Base-by-base conservation (phyloP, 2,888 invertebrate species). In the Leptothorax acervorum region DNA sequence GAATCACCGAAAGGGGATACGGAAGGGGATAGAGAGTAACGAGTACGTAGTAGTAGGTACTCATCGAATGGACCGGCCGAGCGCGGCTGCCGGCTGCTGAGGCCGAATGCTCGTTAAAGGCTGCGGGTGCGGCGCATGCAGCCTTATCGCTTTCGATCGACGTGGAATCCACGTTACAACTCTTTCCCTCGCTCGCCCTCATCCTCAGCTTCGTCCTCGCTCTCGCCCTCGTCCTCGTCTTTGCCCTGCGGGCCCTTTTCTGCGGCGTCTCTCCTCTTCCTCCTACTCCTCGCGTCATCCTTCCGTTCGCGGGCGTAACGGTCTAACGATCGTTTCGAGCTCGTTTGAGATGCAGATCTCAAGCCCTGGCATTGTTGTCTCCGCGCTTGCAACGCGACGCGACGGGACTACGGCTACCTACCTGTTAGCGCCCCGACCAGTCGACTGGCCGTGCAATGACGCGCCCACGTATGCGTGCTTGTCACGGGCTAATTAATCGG, bases 311-410 rank as follows among this genome's bases (percentile, higher is more conserved):
- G 42, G n/a, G 45, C 55, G 62, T 62, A 82, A 63, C 53, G 18
- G 53, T 75, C 73, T 73, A 79, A 78, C 90, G 83, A 85, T 88
- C 88, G 83, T 83, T 89, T 23, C 78, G 35, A 78, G 71, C 74
- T 28, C 68, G 88, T 84, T 87, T 86, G 73, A 86, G 88, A 90
- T 89, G 90, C 84, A 90, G 82, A 89, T 89, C 86, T 85, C 76
- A 82, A 78, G 82, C 70, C 39, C 28, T 12, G 18, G 73, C 51
- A 74, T 84, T 82, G 83, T 82, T 48, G 68, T 81, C 57, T 28
- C 31, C 66, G 48, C 18, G 57, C 48, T 45, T 28, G 45, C 31
- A 42, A 55, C 42, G 66, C 57, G 70, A 66, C n/a, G 68, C 23
- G 70, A 55, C 51, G 12, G 48, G 31, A 28, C 65, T 45, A 51